Conservation (phyloP, 2,113 vertebrate genomes). For the Halcyon senegalensis region DNA sequence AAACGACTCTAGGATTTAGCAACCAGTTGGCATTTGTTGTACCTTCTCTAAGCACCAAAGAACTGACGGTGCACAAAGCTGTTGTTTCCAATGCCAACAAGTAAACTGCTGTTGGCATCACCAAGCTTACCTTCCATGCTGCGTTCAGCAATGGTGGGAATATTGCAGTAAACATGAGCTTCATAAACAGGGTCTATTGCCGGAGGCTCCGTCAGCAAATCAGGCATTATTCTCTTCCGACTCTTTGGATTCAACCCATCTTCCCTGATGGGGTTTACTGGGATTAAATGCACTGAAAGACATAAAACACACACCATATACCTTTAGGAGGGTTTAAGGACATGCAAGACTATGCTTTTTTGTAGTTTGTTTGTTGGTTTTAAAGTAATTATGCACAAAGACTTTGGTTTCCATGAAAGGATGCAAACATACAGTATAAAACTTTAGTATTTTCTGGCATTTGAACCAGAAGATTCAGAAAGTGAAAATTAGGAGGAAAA, state of each 20-base stretch:
- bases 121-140: slow-evolving; percentile 90
- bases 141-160: slow-evolving; percentile 85
- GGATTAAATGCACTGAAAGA: slow-evolving; percentile 87
- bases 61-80: background rate
- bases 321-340: background rate
- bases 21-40: background rate
- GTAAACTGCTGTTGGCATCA: too few relatives aligned
- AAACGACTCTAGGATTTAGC: background rate
- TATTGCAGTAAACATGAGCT: slow-evolving; percentile 91
- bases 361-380: too few relatives aligned
- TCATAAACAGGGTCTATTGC: slow-evolving; percentile 85
- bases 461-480: background rate
- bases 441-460: background rate
- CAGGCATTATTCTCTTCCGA: slow-evolving; percentile 89
- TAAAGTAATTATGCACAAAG: background rate
- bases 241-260: slow-evolving; percentile 81
- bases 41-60: background rate
- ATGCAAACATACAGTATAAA: background rate
- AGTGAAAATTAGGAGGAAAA: background rate
- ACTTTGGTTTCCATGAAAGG: background rate
- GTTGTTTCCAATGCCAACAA: background rate
- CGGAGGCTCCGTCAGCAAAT: slow-evolving; percentile 82
- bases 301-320: background rate
- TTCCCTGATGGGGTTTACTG: slow-evolving; percentile 77
- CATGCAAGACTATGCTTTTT: background rate